A percentile compares a stretch with the other conserved stretches of the same genome.
phyloP scores from a whole-genome alignment of 2,113 vertebrate genomes.

The Pterocles gutturalis region DNA sequence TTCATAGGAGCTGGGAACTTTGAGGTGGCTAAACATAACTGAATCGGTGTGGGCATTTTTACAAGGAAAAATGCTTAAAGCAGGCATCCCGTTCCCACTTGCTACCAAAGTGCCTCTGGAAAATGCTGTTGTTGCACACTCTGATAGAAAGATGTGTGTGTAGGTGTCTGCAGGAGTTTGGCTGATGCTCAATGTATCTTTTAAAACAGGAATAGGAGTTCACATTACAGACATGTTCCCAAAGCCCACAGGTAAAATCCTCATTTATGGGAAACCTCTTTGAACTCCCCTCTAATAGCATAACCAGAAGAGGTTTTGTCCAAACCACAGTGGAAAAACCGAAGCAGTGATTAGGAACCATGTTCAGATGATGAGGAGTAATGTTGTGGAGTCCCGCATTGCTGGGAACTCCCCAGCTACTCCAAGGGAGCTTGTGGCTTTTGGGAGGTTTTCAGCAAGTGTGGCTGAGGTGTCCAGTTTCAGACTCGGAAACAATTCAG shows the following conservation, averaged over 20 bases:
- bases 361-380: neutral
- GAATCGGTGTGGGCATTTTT: neutral
- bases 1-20: neutral
- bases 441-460: neutral
- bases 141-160: neutral
- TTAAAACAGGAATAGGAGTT: neutral
- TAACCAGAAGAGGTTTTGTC: neutral
- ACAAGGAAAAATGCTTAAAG: neutral
- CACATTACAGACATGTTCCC: fast-evolving
- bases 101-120: neutral
- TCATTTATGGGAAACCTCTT: neutral
- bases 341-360: neutral
- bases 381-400: fast-evolving
- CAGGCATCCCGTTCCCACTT: neutral
- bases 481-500: neutral
- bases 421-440: neutral
- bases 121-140: fast-evolving
- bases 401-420: neutral
- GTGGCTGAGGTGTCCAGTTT: neutral
- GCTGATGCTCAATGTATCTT: neutral
- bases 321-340: fast-evolving
- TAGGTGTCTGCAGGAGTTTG: neutral
- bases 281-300: neutral
- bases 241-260: neutral
- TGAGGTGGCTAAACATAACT: neutral